These are phyloP conservation scores for Gallinago undulata DNA, from an alignment of 2,113 vertebrate genomes.

Conservation along the genomic window DNA sequence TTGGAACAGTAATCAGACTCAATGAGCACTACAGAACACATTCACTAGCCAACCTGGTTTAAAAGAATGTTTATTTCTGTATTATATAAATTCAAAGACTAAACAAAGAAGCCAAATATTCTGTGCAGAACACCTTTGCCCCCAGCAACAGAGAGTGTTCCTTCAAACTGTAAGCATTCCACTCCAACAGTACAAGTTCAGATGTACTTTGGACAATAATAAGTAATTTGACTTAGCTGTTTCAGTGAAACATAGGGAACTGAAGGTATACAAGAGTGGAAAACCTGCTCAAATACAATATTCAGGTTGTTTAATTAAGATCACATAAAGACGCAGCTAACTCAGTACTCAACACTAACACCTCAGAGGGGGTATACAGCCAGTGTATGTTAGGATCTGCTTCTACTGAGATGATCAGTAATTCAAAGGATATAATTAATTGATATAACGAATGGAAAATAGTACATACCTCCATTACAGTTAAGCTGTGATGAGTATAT, in stretches of 20 bases:
- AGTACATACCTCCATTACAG: neutral
- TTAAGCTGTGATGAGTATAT: neutral
- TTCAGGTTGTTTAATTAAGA: neutral
- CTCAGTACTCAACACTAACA: neutral
- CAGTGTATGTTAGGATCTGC: neutral
- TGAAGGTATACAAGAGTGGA: neutral
- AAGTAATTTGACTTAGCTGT: neutral
- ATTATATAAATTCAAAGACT: conserved; percentile 14
- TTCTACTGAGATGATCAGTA: neutral
- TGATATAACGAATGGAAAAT: neutral
- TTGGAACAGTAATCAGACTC: neutral
- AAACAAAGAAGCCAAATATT: conserved; percentile 37
- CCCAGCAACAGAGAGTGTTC: neutral
- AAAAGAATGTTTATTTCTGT: conserved; percentile 56
- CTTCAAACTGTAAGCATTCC: neutral
- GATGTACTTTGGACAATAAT: neutral
- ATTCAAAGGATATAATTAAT: neutral
- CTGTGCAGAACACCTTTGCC: neutral
- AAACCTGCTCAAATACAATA: neutral
- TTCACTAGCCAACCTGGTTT: conserved; percentile 9
- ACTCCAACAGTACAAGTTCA: neutral
- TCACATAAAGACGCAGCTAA: neutral
- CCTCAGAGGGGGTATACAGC: neutral
- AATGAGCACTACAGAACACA: neutral
- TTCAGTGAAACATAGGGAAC: neutral